These are phyloP conservation scores for Ascaphus truei DNA, from an alignment of 2,113 vertebrate species.

Conservation along the genomic window DNA sequence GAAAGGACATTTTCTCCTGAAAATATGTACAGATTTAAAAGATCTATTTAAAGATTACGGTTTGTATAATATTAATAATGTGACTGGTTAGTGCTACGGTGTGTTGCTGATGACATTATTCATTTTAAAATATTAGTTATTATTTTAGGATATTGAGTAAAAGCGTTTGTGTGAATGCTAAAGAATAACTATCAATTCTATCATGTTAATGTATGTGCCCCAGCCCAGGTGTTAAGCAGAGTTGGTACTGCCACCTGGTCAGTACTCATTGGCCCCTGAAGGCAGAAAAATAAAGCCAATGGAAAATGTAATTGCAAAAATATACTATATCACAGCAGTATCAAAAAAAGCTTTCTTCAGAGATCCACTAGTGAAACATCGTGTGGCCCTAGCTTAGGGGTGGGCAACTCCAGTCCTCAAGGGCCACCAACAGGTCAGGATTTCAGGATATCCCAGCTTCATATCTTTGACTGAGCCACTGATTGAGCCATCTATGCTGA, in stretches of 20 bases:
- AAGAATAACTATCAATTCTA: neutral
- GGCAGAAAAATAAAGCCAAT: too few species aligned
- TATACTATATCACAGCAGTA: too few species aligned
- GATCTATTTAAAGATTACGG: neutral
- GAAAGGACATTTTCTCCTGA: neutral
- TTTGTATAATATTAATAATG: neutral
- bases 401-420: too few species aligned
- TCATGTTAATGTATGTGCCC: neutral
- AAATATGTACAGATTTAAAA: neutral
- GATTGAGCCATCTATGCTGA: too few species aligned
- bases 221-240: neutral
- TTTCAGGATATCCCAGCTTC: too few species aligned
- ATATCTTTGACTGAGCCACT: too few species aligned
- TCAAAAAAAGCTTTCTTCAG: too few species aligned
- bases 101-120: neutral
- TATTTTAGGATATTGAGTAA: neutral
- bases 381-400: too few species aligned
- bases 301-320: too few species aligned
- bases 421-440: too few species aligned
- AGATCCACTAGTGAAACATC: too few species aligned
- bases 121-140: neutral
- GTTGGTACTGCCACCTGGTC: neutral
- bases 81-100: neutral
- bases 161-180: neutral
- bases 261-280: too few species aligned